Base-by-base conservation (phyloP, 2,113 vertebrate genomes). In the Aegotheles bennettii region DNA sequence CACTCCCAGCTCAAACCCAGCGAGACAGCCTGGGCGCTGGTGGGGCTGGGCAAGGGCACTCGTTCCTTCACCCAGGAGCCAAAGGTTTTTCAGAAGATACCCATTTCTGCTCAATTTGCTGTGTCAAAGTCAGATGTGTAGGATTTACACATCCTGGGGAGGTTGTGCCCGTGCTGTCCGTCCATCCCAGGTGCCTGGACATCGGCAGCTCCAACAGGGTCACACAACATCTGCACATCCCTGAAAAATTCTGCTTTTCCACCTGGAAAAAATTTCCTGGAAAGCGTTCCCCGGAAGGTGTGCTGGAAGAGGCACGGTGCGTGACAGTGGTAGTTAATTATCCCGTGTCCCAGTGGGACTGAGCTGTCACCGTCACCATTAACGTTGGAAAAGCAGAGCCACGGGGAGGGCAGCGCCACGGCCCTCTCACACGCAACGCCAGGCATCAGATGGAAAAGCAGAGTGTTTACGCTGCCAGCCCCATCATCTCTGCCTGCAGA, bases 181-280 rank as follows among this genome's bases (percentile, higher is more conserved):
- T 61, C 42, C 36, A 17, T 15, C 73, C 73, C 19, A 24, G n/a
- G 19, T 54, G n/a, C 24, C 50, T 70, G 78, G 60, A 61, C 5
- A 2, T 16, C 2, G 1, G 16, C 24, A 25, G 7, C 48, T 60
- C 54, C 54, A 61, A n/a, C 13, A 56, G 48, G 42, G 13, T 63
- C n/a, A 5, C 2, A 51, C 2, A 1, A 20, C 29, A 45, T 17
- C 78, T 68, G 19, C 0, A 0, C 18, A 68, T 26, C 13, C 47
- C 33, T 43, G 57, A 36, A 36, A 65, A 71, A 65, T 38, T 42
- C 42, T 6, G 15, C 3, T 25, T 77, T 94, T 69, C 40, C 80
- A 45, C 21, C 5, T 40, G 54, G 53, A 10, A 51, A 65, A 71
- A 61, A 54, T 4, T n/a, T n/a, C 24, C 5, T 43, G 50, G 53